Base-by-base conservation (phyloP, 2,888 invertebrate genomes). In the Harmothoe impar region DNA sequence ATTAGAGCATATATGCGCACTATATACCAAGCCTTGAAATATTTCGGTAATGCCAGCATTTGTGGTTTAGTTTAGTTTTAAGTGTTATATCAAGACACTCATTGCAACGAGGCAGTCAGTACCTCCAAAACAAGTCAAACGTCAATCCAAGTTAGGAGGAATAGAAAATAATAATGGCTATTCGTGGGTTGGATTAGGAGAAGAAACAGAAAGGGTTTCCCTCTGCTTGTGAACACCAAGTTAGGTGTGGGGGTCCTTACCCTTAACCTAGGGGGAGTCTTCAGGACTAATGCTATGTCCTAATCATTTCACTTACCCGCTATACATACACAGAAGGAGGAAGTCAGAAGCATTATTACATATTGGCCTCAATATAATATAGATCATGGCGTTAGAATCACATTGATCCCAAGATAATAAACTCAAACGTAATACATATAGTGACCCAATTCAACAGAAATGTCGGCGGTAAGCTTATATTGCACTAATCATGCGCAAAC, bases 301-400 rank as follows among this genome's bases (percentile, higher is more conserved):
- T 86, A 86, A 17, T 56, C 86, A 51, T 51, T n/a, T 5, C 23
- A 86, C 86, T 86, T 86, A 86, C 86, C 86, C 86, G 31, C 86
- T 86, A 86, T 52, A 86, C 29, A 56, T 17, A 31, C 54, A 86
- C 29, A 52, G 31, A 86, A 86, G 52, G 52, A 54, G 86, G 15
- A 86, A 54, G 35, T 35, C 51, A 84, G 33, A 17, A 84, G 17
- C 5, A 84, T 35, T n/a, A 84, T 84, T 51, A 84, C 10, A 84
- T 29, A 29, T 72, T 29, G 5, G 20, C 62, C 23, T n/a, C 62
- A n/a, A 62, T 1, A 62, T 62, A 5, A n/a, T n/a, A 62, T 62
- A 3, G 5, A 15, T 62, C 15, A 43, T 10, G 43, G 3, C 10
- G 10, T 43, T 10, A 43, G 43, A 43, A 43, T 43, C 43, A 7